Evolutionary conservation across 2,888 invertebrate species (phyloP), one percentile per base, ranked within the genome.

Genomic region (Mimumesa dahlbomi): DNA sequence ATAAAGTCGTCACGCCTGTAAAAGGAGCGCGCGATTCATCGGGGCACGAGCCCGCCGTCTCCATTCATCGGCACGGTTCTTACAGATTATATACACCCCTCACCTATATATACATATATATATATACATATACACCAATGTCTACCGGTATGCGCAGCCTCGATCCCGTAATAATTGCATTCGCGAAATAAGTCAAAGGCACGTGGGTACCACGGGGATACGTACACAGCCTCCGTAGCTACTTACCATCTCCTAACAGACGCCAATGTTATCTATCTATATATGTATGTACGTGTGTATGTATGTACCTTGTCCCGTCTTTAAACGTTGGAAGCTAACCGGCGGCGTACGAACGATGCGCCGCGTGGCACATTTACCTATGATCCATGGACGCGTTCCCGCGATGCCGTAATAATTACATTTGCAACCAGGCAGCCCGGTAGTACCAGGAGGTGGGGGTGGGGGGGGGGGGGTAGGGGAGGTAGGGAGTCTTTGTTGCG

Each of bases 391-490:
- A 69, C 74, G 73, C 75, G 81, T 75, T 80, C 63, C 70, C 70
- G 66, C 73, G 79, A 73, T 80, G 78, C 78, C 73, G 78, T 80
- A 83, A 84, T 84, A 83, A 84, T 85, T 84, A 81, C 74, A 71
- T 79, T 71, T 34, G 64, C 59, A 31, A 64, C n/a, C n/a, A n/a
- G n/a, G n/a, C n/a, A n/a, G n/a, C n/a, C n/a, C n/a, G n/a, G n/a
- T n/a, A n/a, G n/a, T n/a, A n/a, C n/a, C n/a, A n/a, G n/a, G n/a
- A n/a, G n/a, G n/a, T 11, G 54, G 54, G 56, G 50, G 45, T 7
- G 50, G 42, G 9, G 38, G 16, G 29, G 16, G 34, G 22, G 38
- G 13, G 11, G 48, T 57, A 11, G 34, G 19, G 46, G 11, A 46
- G 69, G 38, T 46, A 54, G 69, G 54, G 71, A 57, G 46, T 71